Evolutionary conservation across 2,888 invertebrate species (phyloP), one percentile per base, ranked within the genome.

Genomic region (Argyresthia albistria): DNA sequence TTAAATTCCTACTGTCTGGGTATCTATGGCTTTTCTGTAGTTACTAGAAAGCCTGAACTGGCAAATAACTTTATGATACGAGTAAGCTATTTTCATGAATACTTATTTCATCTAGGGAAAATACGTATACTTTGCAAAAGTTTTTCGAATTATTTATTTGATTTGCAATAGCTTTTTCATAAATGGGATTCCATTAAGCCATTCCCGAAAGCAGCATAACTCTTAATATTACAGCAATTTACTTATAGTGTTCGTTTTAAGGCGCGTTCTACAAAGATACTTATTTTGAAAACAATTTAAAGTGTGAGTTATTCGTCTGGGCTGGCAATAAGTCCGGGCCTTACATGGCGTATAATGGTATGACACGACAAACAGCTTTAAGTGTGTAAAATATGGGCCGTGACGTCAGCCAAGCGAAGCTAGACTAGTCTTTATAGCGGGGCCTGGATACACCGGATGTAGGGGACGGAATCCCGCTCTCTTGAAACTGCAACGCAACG

Each of bases 321-420:
- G 69, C 69, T 72, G 76, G 83, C 80, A 79, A 74, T 83, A 86
- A 86, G 82, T 86, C 78, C 66, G 63, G 65, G 78, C 74, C 76
- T 80, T 84, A 86, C 84, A 83, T 77, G 77, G 71, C 80, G 80
- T 81, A 86, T 86, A 87, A 86, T 87, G 77, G 84, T 84, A 81
- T 81, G 81, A 86, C 83, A 81, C 83, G 83, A 84, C 87, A 86
- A 86, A 84, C 84, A 86, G 84, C 82, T 86, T 83, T 84, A 86
- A 86, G 81, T 82, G 81, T 81, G 77, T 86, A 80, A 87, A 83
- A 79, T 86, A 87, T 84, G 80, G 81, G 66, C 69, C 63, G 67
- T 79, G 78, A 77, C 78, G 80, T 79, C 79, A 80, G 73, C 79
- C 76, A 75, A 79, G 76, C 76, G 76, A 66, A 68, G 70, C 74